Conservation (phyloP, 2,888 invertebrate species). For the Sinotaia quadrata region DNA sequence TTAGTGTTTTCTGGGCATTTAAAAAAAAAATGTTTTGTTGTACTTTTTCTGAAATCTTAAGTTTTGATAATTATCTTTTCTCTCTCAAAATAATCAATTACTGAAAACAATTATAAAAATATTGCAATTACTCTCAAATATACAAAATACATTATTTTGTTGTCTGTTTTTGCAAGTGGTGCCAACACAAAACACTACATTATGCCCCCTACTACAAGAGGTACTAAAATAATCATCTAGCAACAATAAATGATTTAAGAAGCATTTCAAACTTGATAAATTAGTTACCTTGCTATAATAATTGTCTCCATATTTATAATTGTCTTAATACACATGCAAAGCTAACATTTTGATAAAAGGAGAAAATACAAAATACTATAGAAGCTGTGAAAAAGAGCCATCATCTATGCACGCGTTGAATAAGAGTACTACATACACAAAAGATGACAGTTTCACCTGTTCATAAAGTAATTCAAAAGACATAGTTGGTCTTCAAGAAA, state of each 20-base stretch:
- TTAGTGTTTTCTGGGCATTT: too few species aligned
- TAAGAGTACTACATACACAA: slow-evolving; percentile 12
- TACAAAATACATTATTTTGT: too few species aligned
- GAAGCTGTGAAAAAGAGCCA: neutral
- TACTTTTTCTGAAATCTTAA: too few species aligned
- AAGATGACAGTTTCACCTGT: neutral
- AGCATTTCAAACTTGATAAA: neutral
- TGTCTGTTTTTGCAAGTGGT: neutral
- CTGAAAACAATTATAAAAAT: too few species aligned
- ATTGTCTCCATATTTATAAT: neutral
- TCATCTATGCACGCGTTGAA: neutral
- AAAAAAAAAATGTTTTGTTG: too few species aligned
- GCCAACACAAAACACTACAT: neutral
- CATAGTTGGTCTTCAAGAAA: too few species aligned
- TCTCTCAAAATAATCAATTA: too few species aligned
- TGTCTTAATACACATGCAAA: slow-evolving; percentile 11
- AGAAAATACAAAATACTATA: neutral
- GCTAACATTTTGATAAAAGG: slow-evolving; percentile 2
- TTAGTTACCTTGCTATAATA: neutral
- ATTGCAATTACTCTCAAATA: too few species aligned
- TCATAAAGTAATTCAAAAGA: neutral
- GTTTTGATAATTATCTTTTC: too few species aligned
- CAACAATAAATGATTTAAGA: neutral
- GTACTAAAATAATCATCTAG: neutral
- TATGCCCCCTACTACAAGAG: slow-evolving; percentile 2